A percentile compares a stretch with the other conserved stretches of the same genome.
Conservation (phyloP, 1,140 invertebrate species). For the Panagrolaimus sp. region DNA sequence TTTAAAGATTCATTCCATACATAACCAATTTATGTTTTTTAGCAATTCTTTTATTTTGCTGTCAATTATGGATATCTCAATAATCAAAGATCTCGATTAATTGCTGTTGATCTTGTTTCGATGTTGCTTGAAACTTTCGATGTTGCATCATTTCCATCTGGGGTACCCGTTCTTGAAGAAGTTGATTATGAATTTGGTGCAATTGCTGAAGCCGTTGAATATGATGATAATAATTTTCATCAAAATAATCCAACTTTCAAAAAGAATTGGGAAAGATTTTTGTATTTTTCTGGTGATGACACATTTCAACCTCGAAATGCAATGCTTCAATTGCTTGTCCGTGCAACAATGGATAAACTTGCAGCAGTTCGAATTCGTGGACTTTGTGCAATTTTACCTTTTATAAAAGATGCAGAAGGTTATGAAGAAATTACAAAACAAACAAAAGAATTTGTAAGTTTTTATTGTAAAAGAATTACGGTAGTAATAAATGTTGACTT, state of each 20-base stretch:
- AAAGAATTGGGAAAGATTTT: slow-evolving; percentile 5
- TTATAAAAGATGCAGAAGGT: background rate
- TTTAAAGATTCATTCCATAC: too few relatives aligned
- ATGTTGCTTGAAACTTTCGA: background rate
- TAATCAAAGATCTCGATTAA: background rate
- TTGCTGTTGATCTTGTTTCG: slow-evolving; percentile 3
- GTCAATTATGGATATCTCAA: background rate
- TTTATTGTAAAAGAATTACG: too few relatives aligned
- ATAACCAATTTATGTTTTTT: background rate
- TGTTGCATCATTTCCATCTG: background rate
- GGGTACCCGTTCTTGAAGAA: background rate
- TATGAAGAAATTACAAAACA: background rate
- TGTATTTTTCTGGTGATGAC: background rate
- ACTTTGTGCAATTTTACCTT: background rate
- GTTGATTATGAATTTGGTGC: background rate
- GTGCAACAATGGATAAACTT: background rate
- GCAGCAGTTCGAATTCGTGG: background rate
- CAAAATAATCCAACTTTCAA: slow-evolving; percentile 6
- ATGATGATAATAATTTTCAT: background rate
- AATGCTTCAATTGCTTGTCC: background rate
- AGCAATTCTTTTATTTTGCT: slow-evolving; percentile 9
- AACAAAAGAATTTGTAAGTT: too few relatives aligned
- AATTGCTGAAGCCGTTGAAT: background rate
- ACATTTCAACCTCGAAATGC: background rate
- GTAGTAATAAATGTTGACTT: background rate